These are phyloP conservation scores for Podocnemis expansa DNA, from an alignment of 2,113 vertebrate species.

Conservation along the genomic window DNA sequence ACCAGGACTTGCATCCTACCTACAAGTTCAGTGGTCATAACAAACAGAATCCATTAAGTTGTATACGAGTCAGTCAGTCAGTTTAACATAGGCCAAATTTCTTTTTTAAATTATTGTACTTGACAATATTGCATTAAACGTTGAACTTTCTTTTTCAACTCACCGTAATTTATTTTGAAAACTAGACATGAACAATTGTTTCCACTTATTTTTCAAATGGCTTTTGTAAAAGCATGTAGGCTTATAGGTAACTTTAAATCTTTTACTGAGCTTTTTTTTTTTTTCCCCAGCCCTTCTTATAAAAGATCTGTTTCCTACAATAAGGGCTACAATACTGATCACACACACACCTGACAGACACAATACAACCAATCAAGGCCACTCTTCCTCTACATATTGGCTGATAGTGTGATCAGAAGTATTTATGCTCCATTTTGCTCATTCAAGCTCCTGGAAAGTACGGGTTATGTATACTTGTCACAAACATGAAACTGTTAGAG, in stretches of 20 bases:
- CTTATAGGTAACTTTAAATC: background rate
- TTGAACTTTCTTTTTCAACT: background rate
- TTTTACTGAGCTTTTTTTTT: rapidly evolving
- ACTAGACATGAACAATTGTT: background rate
- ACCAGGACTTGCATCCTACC: background rate
- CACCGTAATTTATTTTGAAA: background rate
- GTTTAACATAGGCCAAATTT: background rate
- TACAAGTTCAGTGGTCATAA: background rate
- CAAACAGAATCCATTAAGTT: background rate
- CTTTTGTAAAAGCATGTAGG: background rate
- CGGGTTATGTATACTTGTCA: background rate
- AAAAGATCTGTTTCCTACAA: background rate
- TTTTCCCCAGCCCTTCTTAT: background rate
- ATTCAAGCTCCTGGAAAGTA: background rate
- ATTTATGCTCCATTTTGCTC: background rate
- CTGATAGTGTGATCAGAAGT: background rate
- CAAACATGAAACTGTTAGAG: background rate
- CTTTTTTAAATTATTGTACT: background rate
- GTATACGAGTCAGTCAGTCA: background rate
- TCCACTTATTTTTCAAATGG: background rate
- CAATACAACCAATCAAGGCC: background rate
- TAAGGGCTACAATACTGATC: background rate
- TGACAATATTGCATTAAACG: background rate
- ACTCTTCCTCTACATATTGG: background rate
- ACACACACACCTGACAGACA: background rate